These are phyloP conservation scores for Forbesichthys papilliferus DNA, from an alignment of 2,113 vertebrate genomes.

Conservation along the genomic window DNA sequence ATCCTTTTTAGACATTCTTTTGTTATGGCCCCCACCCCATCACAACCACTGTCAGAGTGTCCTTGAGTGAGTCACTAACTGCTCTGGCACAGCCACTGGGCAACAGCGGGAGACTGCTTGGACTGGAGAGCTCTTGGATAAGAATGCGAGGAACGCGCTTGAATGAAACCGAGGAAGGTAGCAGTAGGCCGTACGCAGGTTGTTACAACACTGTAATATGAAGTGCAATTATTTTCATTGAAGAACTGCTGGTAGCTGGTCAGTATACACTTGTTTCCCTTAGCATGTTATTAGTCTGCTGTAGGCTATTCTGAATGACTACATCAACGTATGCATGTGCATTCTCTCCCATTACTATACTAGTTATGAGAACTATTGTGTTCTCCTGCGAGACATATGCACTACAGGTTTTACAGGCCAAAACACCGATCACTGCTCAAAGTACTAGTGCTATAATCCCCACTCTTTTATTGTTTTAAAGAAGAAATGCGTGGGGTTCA, in stretches of 20 bases:
- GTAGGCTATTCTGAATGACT: slow-evolving; percentile 1
- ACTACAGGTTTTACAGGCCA: background rate
- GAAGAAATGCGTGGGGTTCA: too few relatives aligned
- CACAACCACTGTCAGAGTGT: background rate
- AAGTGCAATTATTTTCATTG: slow-evolving; percentile 7
- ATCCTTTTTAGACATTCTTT: background rate
- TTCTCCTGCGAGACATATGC: too few relatives aligned
- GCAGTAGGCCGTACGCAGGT: too few relatives aligned
- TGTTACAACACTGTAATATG: too few relatives aligned
- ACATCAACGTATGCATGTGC: background rate
- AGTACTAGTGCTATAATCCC: background rate
- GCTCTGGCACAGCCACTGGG: background rate
- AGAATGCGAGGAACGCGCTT: background rate
- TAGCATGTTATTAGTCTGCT: slow-evolving; percentile 18
- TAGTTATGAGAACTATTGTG: background rate
- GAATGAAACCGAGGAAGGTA: background rate
- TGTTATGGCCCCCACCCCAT: background rate
- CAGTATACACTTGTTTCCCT: slow-evolving; percentile 25
- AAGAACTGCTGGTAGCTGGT: slow-evolving; percentile 24
- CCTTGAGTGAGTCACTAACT: slow-evolving; percentile 2
- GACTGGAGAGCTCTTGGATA: background rate
- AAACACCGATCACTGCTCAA: background rate
- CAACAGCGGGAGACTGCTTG: background rate
- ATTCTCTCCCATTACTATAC: background rate
- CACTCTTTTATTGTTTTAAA: too few relatives aligned